Percentiles rank a stretch among this genome's conserved stretches.
Conservation (phyloP, 1,140 invertebrate species). For the Colletes gigas region DNA sequence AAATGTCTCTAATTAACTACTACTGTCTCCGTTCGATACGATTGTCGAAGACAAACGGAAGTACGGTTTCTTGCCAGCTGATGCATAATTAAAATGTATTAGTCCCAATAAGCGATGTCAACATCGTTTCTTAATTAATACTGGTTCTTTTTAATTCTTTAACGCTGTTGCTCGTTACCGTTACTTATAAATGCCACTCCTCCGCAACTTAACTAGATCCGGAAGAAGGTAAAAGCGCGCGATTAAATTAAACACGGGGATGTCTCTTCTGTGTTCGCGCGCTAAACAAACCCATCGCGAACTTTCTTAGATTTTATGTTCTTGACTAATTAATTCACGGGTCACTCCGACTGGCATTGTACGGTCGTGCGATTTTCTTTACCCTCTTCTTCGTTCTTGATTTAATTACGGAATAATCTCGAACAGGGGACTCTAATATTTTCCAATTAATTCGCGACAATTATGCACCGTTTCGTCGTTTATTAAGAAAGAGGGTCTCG, state of each 20-base stretch:
- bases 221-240: too few relatives aligned
- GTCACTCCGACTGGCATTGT: background rate
- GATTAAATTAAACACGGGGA: slow-evolving; percentile 23
- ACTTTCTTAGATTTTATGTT: background rate
- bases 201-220: slow-evolving; percentile 6
- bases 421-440: background rate
- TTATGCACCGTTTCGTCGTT: background rate
- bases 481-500: background rate
- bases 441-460: background rate
- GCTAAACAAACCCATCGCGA: background rate
- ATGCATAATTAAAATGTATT: slow-evolving; percentile 2
- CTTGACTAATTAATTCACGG: background rate
- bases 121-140: background rate
- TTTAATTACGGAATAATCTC: background rate
- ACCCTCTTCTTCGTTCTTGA: background rate
- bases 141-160: background rate
- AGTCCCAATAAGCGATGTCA: background rate
- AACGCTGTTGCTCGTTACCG: background rate
- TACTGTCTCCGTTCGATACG: too few relatives aligned
- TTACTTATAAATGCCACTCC: background rate
- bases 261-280: background rate
- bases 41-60: background rate
- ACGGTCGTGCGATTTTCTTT: background rate
- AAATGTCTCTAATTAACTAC: too few relatives aligned
- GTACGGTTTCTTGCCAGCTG: background rate